Base-by-base conservation (phyloP, 2,888 invertebrate genomes). In the Catocala fraxini region DNA sequence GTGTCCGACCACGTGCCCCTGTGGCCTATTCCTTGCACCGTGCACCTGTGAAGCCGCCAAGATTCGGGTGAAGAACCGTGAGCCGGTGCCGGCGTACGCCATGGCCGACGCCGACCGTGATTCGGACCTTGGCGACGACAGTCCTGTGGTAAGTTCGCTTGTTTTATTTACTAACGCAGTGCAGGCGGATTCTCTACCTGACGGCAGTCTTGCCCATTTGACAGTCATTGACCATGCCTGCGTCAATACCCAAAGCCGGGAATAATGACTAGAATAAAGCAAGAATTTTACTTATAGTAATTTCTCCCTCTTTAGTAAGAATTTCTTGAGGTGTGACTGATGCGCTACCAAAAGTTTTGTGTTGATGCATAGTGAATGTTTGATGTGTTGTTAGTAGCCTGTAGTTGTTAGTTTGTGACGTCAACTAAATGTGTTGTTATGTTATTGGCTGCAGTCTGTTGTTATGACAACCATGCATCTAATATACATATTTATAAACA, bases 41-140 rank as follows among this genome's bases (percentile, higher is more conserved):
- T 88, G 85, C 76, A 74, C 65, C 60, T 64, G 65, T 63, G 77
- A 89, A 94, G 82, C 91, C 94, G 95, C 94, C 97, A 97, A 97
- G 96, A 97, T 97, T 97, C 96, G 97, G 95, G 97, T 97, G 93
- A 97, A 97, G 96, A 97, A 97, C 91, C 96, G 97, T 95, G 97
- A 97, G 89, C 97, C 97, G 94, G 96, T 97, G 92, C 97, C 97
- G 95, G 96, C 97, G 95, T 97, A 97, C 95, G 96, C 96, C 93
- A 97, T 97, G 97, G 97, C 94, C 89, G 94, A 94, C 91, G 93
- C 92, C 92, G 95, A 95, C 89, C 92, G 96, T 82, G 97, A 97
- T 83, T 96, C 96, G 88, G 96, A 97, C 90, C 92, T 96, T 75
- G 97, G 97, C 75, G 97, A 97, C 87, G 96, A 97, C 73, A 95